These are phyloP conservation scores for Ophion slaviceki DNA, from an alignment of 2,888 invertebrate species.

Conservation along the genomic window DNA sequence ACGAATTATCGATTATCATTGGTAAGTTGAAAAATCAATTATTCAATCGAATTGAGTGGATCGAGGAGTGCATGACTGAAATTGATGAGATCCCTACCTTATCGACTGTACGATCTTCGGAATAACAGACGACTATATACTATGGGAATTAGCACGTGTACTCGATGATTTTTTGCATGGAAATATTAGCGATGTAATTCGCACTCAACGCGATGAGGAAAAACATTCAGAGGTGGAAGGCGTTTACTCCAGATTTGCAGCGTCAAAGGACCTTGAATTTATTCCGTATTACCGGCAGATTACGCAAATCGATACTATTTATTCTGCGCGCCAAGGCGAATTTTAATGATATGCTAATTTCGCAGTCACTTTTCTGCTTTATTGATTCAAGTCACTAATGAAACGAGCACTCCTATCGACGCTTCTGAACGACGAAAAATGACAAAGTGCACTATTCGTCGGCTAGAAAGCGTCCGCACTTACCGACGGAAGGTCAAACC, in stretches of 20 bases:
- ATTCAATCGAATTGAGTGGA: not conserved
- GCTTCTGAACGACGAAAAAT: too few relatives aligned
- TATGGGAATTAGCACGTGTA: too few relatives aligned
- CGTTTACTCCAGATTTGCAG: too few relatives aligned
- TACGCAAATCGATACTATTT: too few relatives aligned
- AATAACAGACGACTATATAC: not conserved
- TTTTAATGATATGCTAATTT: too few relatives aligned
- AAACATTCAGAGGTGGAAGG: not conserved
- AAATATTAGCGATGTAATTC: not conserved
- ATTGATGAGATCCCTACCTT: not conserved
- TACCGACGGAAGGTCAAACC: not conserved
- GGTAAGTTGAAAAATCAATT: not conserved
- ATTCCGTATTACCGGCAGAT: not conserved
- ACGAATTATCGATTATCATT: constrained; percentile 77
- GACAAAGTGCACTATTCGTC: not conserved
- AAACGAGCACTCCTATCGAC: too few relatives aligned
- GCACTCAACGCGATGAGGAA: not conserved
- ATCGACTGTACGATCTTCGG: not conserved
- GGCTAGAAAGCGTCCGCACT: not conserved
- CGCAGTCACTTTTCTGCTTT: not conserved
- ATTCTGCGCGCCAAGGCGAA: too few relatives aligned
- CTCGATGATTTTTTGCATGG: not conserved
- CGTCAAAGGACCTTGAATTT: not conserved
- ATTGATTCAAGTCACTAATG: too few relatives aligned
- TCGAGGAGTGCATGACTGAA: not conserved